Evolutionary conservation across 2,888 invertebrate species (phyloP), one percentile per base, ranked within the genome.

Genomic region (Tenthredo scrophulariae): DNA sequence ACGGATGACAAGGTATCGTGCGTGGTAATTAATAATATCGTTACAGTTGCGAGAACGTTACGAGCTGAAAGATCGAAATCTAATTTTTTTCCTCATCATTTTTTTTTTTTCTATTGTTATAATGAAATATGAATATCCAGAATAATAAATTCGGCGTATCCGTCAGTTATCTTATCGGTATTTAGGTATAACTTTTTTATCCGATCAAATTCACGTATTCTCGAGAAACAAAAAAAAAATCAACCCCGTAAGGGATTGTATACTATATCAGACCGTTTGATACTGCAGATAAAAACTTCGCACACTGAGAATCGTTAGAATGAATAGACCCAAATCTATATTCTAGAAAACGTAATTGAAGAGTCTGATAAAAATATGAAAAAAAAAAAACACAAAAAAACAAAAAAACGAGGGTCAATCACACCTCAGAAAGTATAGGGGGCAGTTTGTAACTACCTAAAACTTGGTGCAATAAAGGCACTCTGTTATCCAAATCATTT

Each of bases 1-100:
- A 6, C 80, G 43, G 62, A 22, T 65, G 80, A 80, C 80, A 40
- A 67, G 80, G 43, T 43, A 33, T 26, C 46, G 80, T 62, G 18
- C 26, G 67, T 70, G 40, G 33, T 70, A 40, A 83, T 83, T 46
- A 67, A 67, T 83, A 18, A 70, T 9, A 67, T 82, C 82, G 82
- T 67, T 26, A 62, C 10, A 18, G 33, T 74, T n/a, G 43, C 67
- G 5, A 83, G 13, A 37, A 10, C 67, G 43, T 18, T 13, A 22
- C 29, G 1, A n/a, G 18, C 29, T 10, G 29, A 18, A 4, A 50
- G 70, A 65, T 26, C 65, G 43, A 43, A 65, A 82, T 46, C 18
- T 80, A 18, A 29, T 0, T 33, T 70, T 43, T 26, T 37, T 37
- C 0, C 0, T 1, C n/a, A 70, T 70, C 9, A 18, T 10, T 70